A percentile compares a stretch with the other conserved stretches of the same genome.
Conservation (phyloP, 1,140 invertebrate genomes). For the Aporrectodea caliginosa region DNA sequence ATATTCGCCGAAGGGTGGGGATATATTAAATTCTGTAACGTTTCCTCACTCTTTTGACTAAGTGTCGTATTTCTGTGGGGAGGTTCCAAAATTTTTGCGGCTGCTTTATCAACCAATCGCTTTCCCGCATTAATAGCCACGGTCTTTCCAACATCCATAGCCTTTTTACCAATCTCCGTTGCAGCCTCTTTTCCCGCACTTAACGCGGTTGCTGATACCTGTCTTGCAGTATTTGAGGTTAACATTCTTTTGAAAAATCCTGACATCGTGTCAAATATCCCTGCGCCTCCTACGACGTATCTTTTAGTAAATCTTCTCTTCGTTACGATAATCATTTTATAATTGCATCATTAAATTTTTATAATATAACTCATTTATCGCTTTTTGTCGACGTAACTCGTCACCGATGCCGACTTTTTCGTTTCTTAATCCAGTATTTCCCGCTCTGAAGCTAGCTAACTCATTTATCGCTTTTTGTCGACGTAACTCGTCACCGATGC, state of each 20-base stretch:
- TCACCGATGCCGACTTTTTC: neutral
- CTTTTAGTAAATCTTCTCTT: neutral
- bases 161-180: neutral
- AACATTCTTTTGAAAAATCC: constrained; percentile 6
- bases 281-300: neutral
- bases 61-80: neutral
- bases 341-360: constrained; percentile 1
- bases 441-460: neutral
- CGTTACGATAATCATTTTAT: constrained; percentile 10
- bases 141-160: neutral
- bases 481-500: neutral
- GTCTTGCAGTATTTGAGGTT: neutral
- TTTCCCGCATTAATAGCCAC: neutral
- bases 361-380: neutral
- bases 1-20: no score
- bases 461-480: neutral
- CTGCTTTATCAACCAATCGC: neutral
- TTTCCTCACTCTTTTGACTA: neutral
- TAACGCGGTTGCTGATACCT: neutral
- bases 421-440: neutral
- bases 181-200: neutral
- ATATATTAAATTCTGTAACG: neutral
- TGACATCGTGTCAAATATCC: constrained; percentile 6
- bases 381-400: no score
- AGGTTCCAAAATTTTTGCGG: neutral